Conservation (phyloP, 1,140 invertebrate species). For the Procambarus virginalis region DNA sequence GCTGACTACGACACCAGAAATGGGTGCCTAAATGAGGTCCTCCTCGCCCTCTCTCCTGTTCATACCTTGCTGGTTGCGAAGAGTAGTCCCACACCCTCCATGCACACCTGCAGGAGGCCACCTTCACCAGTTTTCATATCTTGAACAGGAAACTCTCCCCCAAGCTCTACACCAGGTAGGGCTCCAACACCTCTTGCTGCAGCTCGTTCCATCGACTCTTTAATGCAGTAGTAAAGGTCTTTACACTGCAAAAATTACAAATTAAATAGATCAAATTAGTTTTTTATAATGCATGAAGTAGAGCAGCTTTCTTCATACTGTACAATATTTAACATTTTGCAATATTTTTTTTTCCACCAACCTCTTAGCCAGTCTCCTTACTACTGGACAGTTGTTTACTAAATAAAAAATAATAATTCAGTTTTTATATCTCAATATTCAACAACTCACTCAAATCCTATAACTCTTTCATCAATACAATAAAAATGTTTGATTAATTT, state of each 20-base stretch:
- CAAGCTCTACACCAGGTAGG: conserved; percentile 85
- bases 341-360: too few species aligned
- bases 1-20: conserved; percentile 47
- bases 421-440: too few species aligned
- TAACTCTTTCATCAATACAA: too few species aligned
- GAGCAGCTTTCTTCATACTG: too few species aligned
- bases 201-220: conserved; percentile 98
- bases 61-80: conserved; percentile 98
- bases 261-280: background rate
- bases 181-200: conserved; percentile 87
- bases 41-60: conserved; percentile 25
- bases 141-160: conserved; percentile 98
- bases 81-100: conserved; percentile 98
- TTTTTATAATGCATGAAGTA: too few species aligned
- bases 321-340: too few species aligned
- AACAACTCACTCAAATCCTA: too few species aligned
- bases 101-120: conserved; percentile 97
- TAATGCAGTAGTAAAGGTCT: conserved; percentile 98
- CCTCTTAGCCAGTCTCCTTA: too few species aligned
- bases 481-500: too few species aligned
- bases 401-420: too few species aligned
- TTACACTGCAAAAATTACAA: conserved; percentile 85
- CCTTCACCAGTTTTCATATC: conserved; percentile 97
- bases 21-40: conserved; percentile 25
- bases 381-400: too few species aligned